Conservation (phyloP, 1,140 invertebrate species). For the Diorhabda carinulata region DNA sequence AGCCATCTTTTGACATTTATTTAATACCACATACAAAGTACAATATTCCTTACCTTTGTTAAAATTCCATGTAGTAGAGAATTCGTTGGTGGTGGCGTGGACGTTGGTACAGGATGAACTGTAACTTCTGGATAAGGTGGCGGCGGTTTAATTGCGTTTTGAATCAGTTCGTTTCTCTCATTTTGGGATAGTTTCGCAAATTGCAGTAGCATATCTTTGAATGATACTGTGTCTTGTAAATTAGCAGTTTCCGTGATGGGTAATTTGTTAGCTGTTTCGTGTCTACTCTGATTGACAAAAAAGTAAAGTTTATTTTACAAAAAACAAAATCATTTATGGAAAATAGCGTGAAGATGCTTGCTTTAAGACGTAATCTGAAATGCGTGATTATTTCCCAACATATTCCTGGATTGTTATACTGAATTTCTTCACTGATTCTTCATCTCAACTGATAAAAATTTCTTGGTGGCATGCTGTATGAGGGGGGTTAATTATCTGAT, state of each 20-base stretch:
- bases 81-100: slow-evolving; percentile 51
- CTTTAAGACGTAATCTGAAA: too few species aligned
- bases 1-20: too few species aligned
- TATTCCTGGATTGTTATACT: too few species aligned
- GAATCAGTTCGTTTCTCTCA: slow-evolving; percentile 51
- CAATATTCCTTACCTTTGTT: slow-evolving; percentile 55
- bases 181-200: slow-evolving; percentile 61
- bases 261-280: slow-evolving; percentile 48
- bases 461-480: too few species aligned
- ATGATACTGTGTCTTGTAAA: slow-evolving; percentile 50
- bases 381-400: too few species aligned
- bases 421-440: too few species aligned
- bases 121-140: slow-evolving; percentile 75
- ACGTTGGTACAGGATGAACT: slow-evolving; percentile 60
- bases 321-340: too few species aligned
- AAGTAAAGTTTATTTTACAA: too few species aligned
- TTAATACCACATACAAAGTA: neutral
- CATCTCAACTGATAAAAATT: too few species aligned
- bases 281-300: slow-evolving; percentile 17
- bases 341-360: too few species aligned
- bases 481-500: too few species aligned
- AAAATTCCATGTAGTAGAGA: slow-evolving; percentile 72
- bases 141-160: slow-evolving; percentile 48
- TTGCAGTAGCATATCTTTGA: slow-evolving; percentile 74
- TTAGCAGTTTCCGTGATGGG: slow-evolving; percentile 51